Evolutionary conservation across 2,113 vertebrate species (phyloP).

Genomic region (Rhinoderma darwinii): DNA sequence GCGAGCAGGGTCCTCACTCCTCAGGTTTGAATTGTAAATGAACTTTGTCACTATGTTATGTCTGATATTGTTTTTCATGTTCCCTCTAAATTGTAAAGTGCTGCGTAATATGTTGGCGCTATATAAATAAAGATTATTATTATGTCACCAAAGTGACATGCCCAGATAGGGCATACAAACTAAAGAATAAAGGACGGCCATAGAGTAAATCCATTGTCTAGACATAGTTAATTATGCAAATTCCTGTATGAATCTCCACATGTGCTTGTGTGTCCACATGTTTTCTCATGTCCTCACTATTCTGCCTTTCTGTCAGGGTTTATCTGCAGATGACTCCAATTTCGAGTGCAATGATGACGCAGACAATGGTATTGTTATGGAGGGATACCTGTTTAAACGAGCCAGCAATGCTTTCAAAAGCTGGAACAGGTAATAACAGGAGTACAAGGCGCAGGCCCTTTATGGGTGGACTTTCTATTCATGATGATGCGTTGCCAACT

Average conservation of each 20-base stretch:
- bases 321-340: conserved; percentile 92
- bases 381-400: conserved; percentile 97
- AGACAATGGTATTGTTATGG: conserved; percentile 95
- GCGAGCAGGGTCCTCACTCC: too few species aligned
- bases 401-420: conserved; percentile 99
- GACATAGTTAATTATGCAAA: neutral
- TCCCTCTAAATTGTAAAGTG: too few species aligned
- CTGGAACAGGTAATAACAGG: conserved; percentile 90
- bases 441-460: neutral
- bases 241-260: neutral
- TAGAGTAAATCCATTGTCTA: neutral
- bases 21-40: too few species aligned
- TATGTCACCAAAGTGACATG: neutral
- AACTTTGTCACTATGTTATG: too few species aligned
- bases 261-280: neutral
- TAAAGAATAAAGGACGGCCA: too few species aligned
- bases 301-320: conserved; percentile 78
- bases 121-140: too few species aligned
- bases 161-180: too few species aligned
- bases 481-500: neutral
- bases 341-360: conserved; percentile 95
- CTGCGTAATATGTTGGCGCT: too few species aligned
- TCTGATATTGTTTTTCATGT: too few species aligned
- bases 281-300: neutral
- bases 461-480: neutral